Percentiles rank a stretch among this genome's conserved stretches.
phyloP scores from a whole-genome alignment of 2,888 invertebrate genomes.

The Caenorhabditis wallacei region DNA sequence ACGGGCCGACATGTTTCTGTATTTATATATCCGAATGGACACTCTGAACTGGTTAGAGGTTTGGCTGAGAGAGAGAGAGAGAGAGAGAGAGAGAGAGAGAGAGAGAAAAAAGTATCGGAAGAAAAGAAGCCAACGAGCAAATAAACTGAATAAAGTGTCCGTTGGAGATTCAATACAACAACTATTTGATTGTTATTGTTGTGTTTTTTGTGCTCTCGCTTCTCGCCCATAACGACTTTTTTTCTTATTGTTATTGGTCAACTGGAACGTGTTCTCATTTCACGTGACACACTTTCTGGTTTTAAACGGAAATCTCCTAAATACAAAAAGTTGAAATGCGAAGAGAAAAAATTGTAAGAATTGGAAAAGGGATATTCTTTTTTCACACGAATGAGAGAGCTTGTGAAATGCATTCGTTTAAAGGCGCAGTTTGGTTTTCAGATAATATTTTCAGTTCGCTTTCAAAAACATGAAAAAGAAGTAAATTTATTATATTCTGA shows the following conservation, averaged over 20 bases:
- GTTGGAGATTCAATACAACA: conserved; percentile 7
- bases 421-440: too few relatives aligned
- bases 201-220: conserved; percentile 19
- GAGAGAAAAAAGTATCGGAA: neutral
- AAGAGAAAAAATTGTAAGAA: neutral
- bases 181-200: conserved; percentile 19
- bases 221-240: neutral
- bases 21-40: conserved; percentile 24
- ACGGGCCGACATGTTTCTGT: conserved; percentile 18
- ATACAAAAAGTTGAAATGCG: conserved; percentile 12
- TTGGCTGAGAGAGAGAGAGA: neutral
- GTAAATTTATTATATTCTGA: too few relatives aligned
- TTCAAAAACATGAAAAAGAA: too few relatives aligned
- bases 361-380: too few relatives aligned
- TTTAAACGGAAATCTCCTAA: conserved; percentile 27
- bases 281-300: conserved; percentile 21
- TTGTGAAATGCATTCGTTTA: too few relatives aligned
- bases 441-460: too few relatives aligned
- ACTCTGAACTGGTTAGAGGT: conserved; percentile 21
- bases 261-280: conserved; percentile 15
- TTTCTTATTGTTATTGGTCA: conserved; percentile 35
- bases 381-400: too few relatives aligned
- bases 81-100: neutral
- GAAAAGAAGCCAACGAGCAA: conserved; percentile 17
- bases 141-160: conserved; percentile 30